Conservation (phyloP, 2,797 vertebrate species). For the Morelia viridis region DNA sequence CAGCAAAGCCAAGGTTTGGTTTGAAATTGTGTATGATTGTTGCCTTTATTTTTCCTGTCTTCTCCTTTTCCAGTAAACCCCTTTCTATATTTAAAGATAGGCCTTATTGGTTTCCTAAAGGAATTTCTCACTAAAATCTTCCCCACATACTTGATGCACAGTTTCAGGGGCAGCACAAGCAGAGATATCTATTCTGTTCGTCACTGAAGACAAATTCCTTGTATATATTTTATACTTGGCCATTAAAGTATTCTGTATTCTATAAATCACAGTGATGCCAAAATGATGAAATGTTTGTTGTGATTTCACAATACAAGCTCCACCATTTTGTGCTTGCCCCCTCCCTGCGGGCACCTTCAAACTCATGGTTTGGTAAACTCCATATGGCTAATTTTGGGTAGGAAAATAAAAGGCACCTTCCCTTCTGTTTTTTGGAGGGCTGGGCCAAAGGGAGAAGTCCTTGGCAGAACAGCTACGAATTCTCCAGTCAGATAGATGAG, state of each 20-base stretch:
- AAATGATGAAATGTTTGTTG: not conserved
- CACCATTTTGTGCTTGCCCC: not conserved
- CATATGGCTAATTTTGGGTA: not conserved
- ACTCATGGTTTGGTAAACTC: not conserved
- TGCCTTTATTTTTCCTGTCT: not conserved
- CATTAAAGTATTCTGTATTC: too few relatives aligned
- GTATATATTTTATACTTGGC: too few relatives aligned
- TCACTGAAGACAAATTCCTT: too few relatives aligned
- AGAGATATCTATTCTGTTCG: not conserved
- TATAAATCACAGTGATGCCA: not conserved
- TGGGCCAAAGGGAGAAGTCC: not conserved
- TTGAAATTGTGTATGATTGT: not conserved
- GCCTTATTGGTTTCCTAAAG: not conserved
- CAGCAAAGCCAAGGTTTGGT: not conserved
- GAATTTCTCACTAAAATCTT: not conserved
- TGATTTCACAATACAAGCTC: not conserved
- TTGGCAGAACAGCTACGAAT: not conserved
- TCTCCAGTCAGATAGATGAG: not conserved
- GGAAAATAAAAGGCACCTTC: not conserved
- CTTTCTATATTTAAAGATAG: not conserved
- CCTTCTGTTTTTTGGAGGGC: not conserved
- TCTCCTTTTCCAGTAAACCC: too few relatives aligned
- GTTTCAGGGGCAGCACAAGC: not conserved
- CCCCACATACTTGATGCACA: not conserved
- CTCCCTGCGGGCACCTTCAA: not conserved